Evolutionary conservation across 2,797 vertebrate genomes (phyloP), one percentile per base, ranked within the genome.

Genomic region (Syngnathus acus): DNA sequence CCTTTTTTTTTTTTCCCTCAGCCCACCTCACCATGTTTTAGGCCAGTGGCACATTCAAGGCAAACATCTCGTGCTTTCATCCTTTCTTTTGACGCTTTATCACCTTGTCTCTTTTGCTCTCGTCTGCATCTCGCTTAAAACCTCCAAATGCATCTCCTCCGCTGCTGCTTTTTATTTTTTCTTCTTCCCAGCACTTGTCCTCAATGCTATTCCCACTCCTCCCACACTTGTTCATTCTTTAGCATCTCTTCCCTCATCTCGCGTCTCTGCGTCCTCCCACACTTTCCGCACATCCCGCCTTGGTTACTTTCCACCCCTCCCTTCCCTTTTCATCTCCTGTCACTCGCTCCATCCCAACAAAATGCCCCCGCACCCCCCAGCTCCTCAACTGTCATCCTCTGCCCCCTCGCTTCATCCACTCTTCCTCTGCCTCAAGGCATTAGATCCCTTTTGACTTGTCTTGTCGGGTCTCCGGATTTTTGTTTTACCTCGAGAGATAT

Each of bases 391-490:
- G 75, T 73, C 71, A 69, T 74, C 76, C 70, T 70, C 39, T 69
- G 58, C 66, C 78, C 77, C 67, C 53, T 67, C 68, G 69, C 76
- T 47, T 78, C 79, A 45, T 78, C 79, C 51, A 23, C 68, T 75
- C 72, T 73, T 71, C 67, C 42, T 26, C 76, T 63, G 82, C 80
- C 84, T 84, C 51, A 45, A 76, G 82, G 80, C 66, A 45, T 63
- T 75, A 74, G 70, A 84, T 86, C 78, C 77, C 77, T 86, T 45
- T 83, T 80, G 81, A 86, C 84, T 83, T 80, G 77, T 81, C 84
- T 81, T 87, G 84, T 82, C 84, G 82, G 79, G 83, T 75, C 79
- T 84, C 72, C 82, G 80, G 79, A 81, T 86, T 83, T 81, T 78
- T 80, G 69, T 82, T 79, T 78, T 69, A 70, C 73, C 82, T 78